These are phyloP conservation scores for Drosophila busckii DNA, from an alignment of 1,140 invertebrate genomes.

Conservation along the genomic window DNA sequence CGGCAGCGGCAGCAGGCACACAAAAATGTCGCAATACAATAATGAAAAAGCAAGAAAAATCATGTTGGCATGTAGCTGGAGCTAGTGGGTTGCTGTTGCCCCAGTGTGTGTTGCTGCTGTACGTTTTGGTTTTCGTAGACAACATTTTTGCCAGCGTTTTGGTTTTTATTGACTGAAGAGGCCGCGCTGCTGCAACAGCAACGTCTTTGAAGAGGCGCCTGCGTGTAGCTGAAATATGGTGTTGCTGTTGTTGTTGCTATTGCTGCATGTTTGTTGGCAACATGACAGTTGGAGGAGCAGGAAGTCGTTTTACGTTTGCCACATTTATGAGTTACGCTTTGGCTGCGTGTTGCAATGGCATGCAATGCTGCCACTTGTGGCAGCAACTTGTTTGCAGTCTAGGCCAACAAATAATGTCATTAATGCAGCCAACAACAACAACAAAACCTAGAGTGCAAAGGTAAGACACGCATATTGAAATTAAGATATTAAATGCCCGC, in stretches of 20 bases:
- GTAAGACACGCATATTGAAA: constrained; percentile 49
- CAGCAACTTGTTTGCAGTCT: constrained; percentile 31
- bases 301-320: constrained; percentile 71
- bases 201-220: constrained; percentile 67
- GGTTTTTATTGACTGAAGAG: constrained; percentile 73
- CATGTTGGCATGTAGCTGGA: constrained; percentile 62
- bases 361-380: constrained; percentile 50
- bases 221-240: constrained; percentile 71
- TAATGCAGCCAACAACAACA: constrained; percentile 29
- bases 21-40: constrained; percentile 76
- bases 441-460: constrained; percentile 26
- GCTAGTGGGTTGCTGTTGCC: constrained; percentile 19
- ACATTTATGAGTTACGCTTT: constrained; percentile 69
- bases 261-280: constrained; percentile 55
- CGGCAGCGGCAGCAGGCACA: no score
- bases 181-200: constrained; percentile 36
- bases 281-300: constrained; percentile 72
- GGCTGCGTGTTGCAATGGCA: constrained; percentile 54
- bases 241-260: constrained; percentile 19
- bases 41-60: constrained; percentile 72
- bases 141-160: constrained; percentile 56
- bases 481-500: constrained; percentile 71
- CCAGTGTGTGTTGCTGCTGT: constrained; percentile 10
- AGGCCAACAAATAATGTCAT: constrained; percentile 62
- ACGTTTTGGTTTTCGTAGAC: constrained; percentile 37